These are phyloP conservation scores for Anthopleura sola DNA, from an alignment of 64 coral and sea anemone species.

Conservation along the genomic window DNA sequence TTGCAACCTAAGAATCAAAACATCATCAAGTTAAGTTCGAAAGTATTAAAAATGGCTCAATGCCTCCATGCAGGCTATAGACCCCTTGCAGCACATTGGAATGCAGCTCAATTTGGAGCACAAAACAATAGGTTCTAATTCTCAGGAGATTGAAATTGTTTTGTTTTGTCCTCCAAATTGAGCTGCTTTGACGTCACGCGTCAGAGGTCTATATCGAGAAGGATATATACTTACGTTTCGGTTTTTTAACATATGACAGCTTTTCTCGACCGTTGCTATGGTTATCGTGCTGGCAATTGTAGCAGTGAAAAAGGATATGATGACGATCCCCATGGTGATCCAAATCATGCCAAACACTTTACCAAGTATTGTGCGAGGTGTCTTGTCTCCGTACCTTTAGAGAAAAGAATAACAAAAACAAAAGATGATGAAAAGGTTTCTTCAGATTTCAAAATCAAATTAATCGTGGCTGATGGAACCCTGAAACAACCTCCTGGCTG, in stretches of 20 bases:
- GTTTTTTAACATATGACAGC: neutral
- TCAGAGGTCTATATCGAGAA: neutral
- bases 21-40: neutral
- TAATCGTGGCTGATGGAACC: too few species aligned
- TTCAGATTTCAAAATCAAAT: neutral
- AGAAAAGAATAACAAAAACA: neutral
- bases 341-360: slow-evolving; percentile 40
- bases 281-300: slow-evolving; percentile 47
- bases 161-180: too few species aligned
- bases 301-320: slow-evolving; percentile 44
- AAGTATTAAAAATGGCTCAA: neutral
- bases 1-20: neutral
- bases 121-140: too few species aligned
- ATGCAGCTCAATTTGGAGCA: too few species aligned
- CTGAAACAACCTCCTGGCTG: too few species aligned
- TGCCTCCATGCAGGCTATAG: too few species aligned
- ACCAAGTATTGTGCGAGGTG: slow-evolving; percentile 34
- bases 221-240: neutral
- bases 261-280: slow-evolving; percentile 32
- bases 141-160: too few species aligned
- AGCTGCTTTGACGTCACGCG: too few species aligned
- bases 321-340: slow-evolving; percentile 34
- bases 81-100: too few species aligned
- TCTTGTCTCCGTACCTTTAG: slow-evolving; percentile 39
- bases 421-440: too few species aligned